Percentiles rank a stretch among this genome's conserved stretches.
phyloP scores from a whole-genome alignment of 2,113 vertebrate genomes.

The Buteo buteo region DNA sequence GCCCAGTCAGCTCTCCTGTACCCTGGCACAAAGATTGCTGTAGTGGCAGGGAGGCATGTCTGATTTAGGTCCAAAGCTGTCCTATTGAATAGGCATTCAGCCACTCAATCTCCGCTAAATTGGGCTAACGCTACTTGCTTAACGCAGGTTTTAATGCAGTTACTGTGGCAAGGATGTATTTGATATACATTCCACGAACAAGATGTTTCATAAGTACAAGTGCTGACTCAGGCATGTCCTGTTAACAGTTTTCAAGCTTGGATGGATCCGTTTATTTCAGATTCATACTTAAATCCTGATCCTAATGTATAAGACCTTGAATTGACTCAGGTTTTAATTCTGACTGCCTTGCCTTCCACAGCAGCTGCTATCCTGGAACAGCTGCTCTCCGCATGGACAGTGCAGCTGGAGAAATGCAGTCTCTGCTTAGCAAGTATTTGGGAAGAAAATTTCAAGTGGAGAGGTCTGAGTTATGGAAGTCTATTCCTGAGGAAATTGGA shows the following conservation, averaged over 20 bases:
- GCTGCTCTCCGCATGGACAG: neutral
- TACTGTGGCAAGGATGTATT: neutral
- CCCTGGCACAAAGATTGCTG: neutral
- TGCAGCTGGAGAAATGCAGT: neutral
- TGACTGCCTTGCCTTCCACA: neutral
- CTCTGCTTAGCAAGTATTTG: neutral
- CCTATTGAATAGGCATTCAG: neutral
- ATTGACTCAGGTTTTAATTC: neutral
- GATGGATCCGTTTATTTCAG: neutral
- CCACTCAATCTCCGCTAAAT: neutral
- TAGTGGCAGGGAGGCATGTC: neutral
- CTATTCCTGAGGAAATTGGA: neutral
- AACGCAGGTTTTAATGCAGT: neutral
- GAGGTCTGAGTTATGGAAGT: neutral
- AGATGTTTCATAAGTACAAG: neutral
- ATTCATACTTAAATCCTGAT: neutral
- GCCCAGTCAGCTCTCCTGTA: neutral
- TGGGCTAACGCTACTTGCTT: neutral
- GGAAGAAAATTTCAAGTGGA: neutral
- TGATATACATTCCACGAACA: neutral
- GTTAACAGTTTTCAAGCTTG: neutral
- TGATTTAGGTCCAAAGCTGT: neutral
- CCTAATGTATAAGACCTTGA: neutral
- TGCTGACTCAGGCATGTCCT: neutral
- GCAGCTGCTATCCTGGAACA: neutral